These are phyloP conservation scores for Saccopteryx leptura DNA, from an alignment of 2,113 vertebrate genomes.

Conservation along the genomic window DNA sequence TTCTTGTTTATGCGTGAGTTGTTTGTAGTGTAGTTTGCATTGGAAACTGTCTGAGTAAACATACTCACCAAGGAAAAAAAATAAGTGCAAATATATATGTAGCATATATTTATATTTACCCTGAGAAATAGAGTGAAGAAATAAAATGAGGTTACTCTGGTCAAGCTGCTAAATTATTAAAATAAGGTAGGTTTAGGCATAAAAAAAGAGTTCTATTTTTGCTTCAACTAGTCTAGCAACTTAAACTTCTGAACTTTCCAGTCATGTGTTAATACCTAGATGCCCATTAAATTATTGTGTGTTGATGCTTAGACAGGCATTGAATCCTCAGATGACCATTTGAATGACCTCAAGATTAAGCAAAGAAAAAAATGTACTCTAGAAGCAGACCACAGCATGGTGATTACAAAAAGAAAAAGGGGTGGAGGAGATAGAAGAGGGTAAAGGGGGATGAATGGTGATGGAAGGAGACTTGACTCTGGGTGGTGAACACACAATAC, in stretches of 20 bases:
- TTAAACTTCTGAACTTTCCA: background rate
- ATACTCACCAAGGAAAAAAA: background rate
- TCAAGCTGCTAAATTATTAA: background rate
- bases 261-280: background rate
- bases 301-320: background rate
- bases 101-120: background rate
- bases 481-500: no score
- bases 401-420: no score
- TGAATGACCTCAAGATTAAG: background rate
- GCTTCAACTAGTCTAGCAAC: background rate
- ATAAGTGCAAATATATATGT: background rate
- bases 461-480: no score
- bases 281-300: background rate
- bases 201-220: background rate
- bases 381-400: no score
- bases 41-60: background rate
- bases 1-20: background rate
- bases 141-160: background rate
- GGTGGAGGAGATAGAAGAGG: no score
- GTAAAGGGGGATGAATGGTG: no score
- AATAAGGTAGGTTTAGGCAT: background rate
- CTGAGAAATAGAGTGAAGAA: background rate
- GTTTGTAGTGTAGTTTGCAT: background rate
- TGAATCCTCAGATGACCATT: background rate
- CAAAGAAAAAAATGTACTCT: no score